These are phyloP conservation scores for Andricus quercusramuli DNA, from an alignment of 2,888 invertebrate species.

Conservation along the genomic window DNA sequence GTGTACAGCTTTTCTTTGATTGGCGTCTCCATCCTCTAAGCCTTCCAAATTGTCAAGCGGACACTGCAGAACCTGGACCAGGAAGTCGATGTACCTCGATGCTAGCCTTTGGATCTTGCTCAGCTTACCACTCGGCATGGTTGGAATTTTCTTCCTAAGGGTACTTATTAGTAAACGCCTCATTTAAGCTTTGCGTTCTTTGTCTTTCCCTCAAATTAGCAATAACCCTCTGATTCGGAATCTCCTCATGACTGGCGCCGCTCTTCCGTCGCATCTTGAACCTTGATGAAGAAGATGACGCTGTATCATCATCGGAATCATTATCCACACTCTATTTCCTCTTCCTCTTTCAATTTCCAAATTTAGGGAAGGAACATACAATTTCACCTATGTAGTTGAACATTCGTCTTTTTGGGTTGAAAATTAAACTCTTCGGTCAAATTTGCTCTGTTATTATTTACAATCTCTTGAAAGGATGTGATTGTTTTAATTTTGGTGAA, in stretches of 20 bases:
- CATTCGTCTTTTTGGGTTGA: too few relatives aligned
- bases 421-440: too few relatives aligned
- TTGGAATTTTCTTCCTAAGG: constrained; percentile 97
- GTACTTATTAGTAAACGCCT: constrained; percentile 97
- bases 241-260: constrained; percentile 86
- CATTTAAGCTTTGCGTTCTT: constrained; percentile 95
- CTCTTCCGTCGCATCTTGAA: constrained; percentile 82
- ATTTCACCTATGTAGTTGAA: too few relatives aligned
- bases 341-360: constrained; percentile 62
- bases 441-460: too few relatives aligned
- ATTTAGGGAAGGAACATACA: too few relatives aligned
- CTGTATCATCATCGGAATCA: constrained; percentile 69
- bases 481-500: too few relatives aligned
- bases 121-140: constrained; percentile 97
- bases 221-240: constrained; percentile 92
- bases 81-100: constrained; percentile 95
- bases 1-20: constrained; percentile 64
- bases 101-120: constrained; percentile 99
- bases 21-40: constrained; percentile 69
- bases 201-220: constrained; percentile 98
- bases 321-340: constrained; percentile 63
- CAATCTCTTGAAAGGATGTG: too few relatives aligned
- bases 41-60: constrained; percentile 69
- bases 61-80: constrained; percentile 89
- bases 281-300: constrained; percentile 69